phyloP scores from a whole-genome alignment of 1,140 invertebrate species.

The Matsumurasca onukii region DNA sequence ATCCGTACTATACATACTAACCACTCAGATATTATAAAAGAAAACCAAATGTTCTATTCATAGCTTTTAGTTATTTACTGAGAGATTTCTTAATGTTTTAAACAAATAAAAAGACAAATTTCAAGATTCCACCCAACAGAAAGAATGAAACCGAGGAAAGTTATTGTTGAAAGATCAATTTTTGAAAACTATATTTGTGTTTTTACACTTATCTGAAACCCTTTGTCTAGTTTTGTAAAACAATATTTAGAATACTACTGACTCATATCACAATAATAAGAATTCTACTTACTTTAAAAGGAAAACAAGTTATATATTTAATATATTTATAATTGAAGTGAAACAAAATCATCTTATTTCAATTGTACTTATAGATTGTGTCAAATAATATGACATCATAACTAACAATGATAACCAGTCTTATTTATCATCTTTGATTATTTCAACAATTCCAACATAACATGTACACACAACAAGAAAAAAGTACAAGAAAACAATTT shows the following conservation, averaged over 20 bases:
- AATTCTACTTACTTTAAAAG: constrained; percentile 9
- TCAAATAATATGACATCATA: constrained; percentile 30
- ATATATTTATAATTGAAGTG: constrained; percentile 26
- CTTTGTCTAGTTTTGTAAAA: constrained; percentile 17
- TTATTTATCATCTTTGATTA: constrained; percentile 33
- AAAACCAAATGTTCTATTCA: background rate
- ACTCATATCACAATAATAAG: constrained; percentile 23
- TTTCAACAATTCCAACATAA: constrained; percentile 34
- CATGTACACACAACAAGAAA: constrained; percentile 30
- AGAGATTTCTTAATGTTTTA: too few species aligned
- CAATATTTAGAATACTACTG: constrained; percentile 10
- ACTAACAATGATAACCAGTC: constrained; percentile 34
- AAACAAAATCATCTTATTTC: constrained; percentile 23
- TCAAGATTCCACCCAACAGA: constrained; percentile 9
- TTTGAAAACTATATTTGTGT: too few species aligned
- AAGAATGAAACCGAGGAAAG: too few species aligned
- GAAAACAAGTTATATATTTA: constrained; percentile 23
- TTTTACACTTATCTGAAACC: constrained; percentile 10
- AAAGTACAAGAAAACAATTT: constrained; percentile 29
- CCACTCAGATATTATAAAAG: background rate
- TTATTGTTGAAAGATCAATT: too few species aligned
- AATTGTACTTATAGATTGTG: constrained; percentile 15
- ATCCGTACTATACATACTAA: constrained; percentile 7
- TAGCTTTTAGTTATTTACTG: too few species aligned
- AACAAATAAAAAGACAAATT: constrained; percentile 3